These are phyloP conservation scores for Clarias platycephalus DNA, from an alignment of 2,797 vertebrate genomes.

Conservation along the genomic window DNA sequence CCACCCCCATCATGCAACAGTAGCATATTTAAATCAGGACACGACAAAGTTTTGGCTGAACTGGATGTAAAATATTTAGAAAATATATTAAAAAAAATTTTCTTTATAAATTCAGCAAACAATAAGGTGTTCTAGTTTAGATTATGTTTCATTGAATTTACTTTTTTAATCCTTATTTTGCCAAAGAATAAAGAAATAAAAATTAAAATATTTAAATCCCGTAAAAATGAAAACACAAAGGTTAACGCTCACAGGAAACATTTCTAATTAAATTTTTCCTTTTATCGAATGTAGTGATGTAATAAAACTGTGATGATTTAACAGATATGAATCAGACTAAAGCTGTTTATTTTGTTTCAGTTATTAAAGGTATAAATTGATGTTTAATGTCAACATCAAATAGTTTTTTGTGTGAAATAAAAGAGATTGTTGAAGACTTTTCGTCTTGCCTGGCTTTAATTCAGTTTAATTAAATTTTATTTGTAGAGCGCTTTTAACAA, in stretches of 20 bases:
- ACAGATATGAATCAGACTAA: neutral
- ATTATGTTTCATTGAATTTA: neutral
- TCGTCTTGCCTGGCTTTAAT: neutral
- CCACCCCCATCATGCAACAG: neutral
- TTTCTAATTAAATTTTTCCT: neutral
- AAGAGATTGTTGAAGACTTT: neutral
- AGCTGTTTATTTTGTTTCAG: neutral
- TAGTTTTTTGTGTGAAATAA: neutral
- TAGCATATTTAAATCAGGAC: neutral
- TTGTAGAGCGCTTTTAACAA: too few relatives aligned
- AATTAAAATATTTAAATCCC: neutral
- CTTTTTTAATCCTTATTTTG: neutral
- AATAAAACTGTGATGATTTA: neutral
- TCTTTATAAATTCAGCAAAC: neutral
- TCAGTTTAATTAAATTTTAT: too few relatives aligned
- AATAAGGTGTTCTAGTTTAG: neutral
- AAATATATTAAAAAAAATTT: neutral
- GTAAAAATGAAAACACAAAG: neutral
- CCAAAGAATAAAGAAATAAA: neutral
- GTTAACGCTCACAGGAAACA: neutral
- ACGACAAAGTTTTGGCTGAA: neutral
- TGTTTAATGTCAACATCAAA: neutral
- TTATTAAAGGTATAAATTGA: neutral
- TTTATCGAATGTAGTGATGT: neutral
- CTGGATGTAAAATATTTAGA: neutral